These are phyloP conservation scores for Lasioglossum lativentre DNA, from an alignment of 2,888 invertebrate species.

Conservation along the genomic window DNA sequence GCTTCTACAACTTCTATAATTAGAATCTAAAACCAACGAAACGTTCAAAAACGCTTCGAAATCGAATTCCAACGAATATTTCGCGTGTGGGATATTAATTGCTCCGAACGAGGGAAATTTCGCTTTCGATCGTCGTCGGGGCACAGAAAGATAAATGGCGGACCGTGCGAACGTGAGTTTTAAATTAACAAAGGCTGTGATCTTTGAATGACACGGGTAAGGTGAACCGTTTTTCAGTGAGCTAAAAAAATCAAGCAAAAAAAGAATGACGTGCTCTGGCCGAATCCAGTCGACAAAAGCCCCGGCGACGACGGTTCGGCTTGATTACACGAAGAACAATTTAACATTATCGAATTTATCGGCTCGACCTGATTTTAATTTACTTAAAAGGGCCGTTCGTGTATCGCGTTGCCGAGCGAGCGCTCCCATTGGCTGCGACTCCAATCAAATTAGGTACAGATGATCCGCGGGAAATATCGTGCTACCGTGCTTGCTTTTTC, in stretches of 20 bases:
- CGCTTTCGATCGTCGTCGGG: neutral
- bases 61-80: neutral
- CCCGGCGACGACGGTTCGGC: neutral
- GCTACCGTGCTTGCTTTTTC: constrained; percentile 5
- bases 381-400: constrained; percentile 34
- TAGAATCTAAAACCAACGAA: neutral
- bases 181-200: constrained; percentile 1
- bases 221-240: neutral
- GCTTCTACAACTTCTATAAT: neutral
- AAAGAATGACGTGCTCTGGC: neutral
- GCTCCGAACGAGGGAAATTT: neutral
- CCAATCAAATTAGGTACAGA: constrained; percentile 49
- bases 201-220: neutral
- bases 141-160: neutral
- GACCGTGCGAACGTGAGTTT: neutral
- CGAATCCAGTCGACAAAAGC: constrained; percentile 6
- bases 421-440: constrained; percentile 29
- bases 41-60: neutral
- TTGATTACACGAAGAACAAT: constrained; percentile 38
- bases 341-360: constrained; percentile 45
- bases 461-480: constrained; percentile 34
- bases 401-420: neutral
- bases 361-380: constrained; percentile 43
- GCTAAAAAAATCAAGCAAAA: neutral
- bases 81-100: neutral